Percentiles rank a stretch among this genome's conserved stretches.
These are phyloP conservation scores for Cremastobaeus sp. DNA, from an alignment of 2,888 invertebrate species.

Conservation along the genomic window DNA sequence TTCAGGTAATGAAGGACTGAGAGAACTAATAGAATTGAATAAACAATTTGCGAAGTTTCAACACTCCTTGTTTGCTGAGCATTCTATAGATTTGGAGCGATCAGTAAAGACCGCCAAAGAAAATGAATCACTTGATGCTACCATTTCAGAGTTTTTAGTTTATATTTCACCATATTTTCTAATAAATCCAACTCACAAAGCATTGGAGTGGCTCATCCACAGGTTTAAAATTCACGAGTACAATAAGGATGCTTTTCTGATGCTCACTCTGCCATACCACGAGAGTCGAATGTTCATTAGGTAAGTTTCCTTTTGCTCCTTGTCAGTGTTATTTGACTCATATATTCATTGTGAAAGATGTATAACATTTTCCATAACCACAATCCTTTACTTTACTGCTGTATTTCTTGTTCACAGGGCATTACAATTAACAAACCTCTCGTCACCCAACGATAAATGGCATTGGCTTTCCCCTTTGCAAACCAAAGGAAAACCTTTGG, in stretches of 20 bases:
- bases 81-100: slow-evolving; percentile 89
- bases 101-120: slow-evolving; percentile 86
- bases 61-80: slow-evolving; percentile 86
- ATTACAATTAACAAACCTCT: slow-evolving; percentile 86
- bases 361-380: background rate
- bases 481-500: slow-evolving; percentile 86
- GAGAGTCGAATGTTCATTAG: slow-evolving; percentile 93
- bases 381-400: background rate
- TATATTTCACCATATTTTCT: slow-evolving; percentile 93
- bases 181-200: slow-evolving; percentile 90
- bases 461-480: slow-evolving; percentile 87
- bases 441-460: slow-evolving; percentile 83
- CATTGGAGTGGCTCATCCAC: slow-evolving; percentile 96
- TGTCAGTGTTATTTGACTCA: background rate
- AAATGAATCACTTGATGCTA: slow-evolving; percentile 87
- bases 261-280: slow-evolving; percentile 93
- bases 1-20: slow-evolving; percentile 86
- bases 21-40: slow-evolving; percentile 88
- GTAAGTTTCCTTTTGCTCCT: slow-evolving; percentile 15
- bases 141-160: slow-evolving; percentile 88
- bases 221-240: slow-evolving; percentile 93
- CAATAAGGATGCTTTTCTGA: slow-evolving; percentile 89
- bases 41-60: slow-evolving; percentile 86
- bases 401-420: slow-evolving; percentile 76
- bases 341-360: too few species aligned